Evolutionary conservation across 1,140 invertebrate species (phyloP).

Genomic region (Cephus cinctus): DNA sequence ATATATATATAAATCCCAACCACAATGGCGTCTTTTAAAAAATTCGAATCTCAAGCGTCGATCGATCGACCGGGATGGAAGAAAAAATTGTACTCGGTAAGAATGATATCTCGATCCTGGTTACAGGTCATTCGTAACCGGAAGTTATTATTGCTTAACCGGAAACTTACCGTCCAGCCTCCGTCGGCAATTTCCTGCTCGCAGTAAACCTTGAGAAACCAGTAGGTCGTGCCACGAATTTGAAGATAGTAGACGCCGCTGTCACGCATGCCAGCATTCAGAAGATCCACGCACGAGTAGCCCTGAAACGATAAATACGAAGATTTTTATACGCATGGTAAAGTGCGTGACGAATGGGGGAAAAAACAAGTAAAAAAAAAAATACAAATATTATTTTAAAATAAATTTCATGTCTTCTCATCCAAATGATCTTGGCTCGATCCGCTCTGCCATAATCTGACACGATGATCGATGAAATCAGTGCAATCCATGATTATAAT

Average conservation of each 20-base stretch:
- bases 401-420: too few relatives aligned
- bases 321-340: background rate
- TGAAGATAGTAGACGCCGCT: constrained; percentile 87
- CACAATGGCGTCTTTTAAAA: too few relatives aligned
- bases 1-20: too few relatives aligned
- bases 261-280: constrained; percentile 79
- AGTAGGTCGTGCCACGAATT: constrained; percentile 85
- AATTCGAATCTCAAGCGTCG: too few relatives aligned
- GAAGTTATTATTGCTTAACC: constrained; percentile 6
- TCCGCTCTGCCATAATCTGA: too few relatives aligned
- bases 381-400: constrained; percentile 2
- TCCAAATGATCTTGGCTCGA: too few relatives aligned
- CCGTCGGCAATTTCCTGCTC: constrained; percentile 88
- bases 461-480: too few relatives aligned
- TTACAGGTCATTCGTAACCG: too few relatives aligned
- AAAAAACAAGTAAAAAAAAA: constrained; percentile 2
- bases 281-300: constrained; percentile 81
- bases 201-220: constrained; percentile 89
- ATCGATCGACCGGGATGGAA: too few relatives aligned
- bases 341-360: constrained; percentile 8
- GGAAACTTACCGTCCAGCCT: constrained; percentile 85
- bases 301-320: constrained; percentile 59
- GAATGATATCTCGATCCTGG: too few relatives aligned
- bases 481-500: too few relatives aligned
- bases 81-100: too few relatives aligned